Percentiles rank a stretch among this genome's conserved stretches.
Conservation (phyloP, 2,797 vertebrate species). For the Siniperca obscura region DNA sequence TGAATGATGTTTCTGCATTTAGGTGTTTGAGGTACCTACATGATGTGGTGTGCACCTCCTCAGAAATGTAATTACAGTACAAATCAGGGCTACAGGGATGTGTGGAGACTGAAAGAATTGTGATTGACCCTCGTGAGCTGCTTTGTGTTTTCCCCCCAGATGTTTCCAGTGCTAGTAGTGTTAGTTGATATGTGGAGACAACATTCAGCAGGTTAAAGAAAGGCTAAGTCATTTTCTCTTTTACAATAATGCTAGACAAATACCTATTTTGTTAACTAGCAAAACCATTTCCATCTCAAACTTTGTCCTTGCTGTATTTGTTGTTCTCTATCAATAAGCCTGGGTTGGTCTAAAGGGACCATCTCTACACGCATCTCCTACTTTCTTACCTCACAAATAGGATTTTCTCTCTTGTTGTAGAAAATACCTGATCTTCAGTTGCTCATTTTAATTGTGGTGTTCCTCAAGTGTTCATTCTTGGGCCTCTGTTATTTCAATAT, state of each 20-base stretch:
- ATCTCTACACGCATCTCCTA: too few relatives aligned
- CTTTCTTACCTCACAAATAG: too few relatives aligned
- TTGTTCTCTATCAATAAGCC: slow-evolving; percentile 20
- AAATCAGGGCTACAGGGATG: slow-evolving; percentile 49
- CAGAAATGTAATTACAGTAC: slow-evolving; percentile 67
- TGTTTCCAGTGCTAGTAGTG: slow-evolving; percentile 15
- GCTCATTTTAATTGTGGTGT: too few relatives aligned
- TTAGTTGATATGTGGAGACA: slow-evolving; percentile 47
- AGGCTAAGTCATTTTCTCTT: slow-evolving; percentile 38
- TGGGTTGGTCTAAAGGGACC: too few relatives aligned
- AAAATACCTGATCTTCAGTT: too few relatives aligned
- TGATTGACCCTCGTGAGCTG: slow-evolving; percentile 57
- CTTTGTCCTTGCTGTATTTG: slow-evolving; percentile 30
- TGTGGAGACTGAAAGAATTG: slow-evolving; percentile 47
- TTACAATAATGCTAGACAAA: slow-evolving; percentile 20
- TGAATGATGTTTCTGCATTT: slow-evolving; percentile 49
- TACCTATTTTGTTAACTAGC: slow-evolving; percentile 29
- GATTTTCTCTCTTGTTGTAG: too few relatives aligned
- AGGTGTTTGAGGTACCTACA: slow-evolving; percentile 37
- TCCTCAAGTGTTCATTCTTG: too few relatives aligned
- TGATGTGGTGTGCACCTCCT: slow-evolving; percentile 49
- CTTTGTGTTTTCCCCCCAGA: slow-evolving; percentile 35
- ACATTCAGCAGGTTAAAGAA: slow-evolving; percentile 38
- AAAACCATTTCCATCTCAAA: slow-evolving; percentile 39
- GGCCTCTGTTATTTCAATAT: too few relatives aligned